Percentiles rank a stretch among this genome's conserved stretches.
Evolutionary conservation across 2,797 vertebrate genomes (phyloP).

Genomic region (Florisuga fusca): DNA sequence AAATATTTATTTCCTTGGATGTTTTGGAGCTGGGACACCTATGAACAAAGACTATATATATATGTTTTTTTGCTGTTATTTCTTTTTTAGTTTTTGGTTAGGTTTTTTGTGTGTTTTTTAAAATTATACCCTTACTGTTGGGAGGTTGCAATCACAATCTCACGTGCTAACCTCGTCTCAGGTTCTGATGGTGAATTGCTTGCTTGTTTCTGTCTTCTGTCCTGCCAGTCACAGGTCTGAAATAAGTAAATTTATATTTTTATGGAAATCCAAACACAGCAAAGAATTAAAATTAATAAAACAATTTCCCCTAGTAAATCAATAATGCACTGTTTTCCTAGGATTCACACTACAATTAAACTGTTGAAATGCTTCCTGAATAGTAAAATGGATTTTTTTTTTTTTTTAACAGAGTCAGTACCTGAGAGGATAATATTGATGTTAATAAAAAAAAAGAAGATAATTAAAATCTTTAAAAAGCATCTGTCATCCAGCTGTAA

Average conservation of each 20-base stretch:
- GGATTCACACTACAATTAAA: not conserved
- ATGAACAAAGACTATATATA: not conserved
- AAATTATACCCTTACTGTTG: accelerated
- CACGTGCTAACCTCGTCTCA: not conserved
- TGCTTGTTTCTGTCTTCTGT: not conserved
- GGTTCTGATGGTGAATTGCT: not conserved
- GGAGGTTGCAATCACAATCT: not conserved
- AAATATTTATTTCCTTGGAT: not conserved
- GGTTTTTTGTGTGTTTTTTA: not conserved
- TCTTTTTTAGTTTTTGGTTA: too few species aligned
- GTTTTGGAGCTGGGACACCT: not conserved
- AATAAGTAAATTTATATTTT: not conserved
- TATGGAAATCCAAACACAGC: not conserved
- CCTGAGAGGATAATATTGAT: not conserved
- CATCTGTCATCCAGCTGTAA: not conserved
- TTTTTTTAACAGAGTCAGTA: not conserved
- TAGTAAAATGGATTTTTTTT: not conserved
- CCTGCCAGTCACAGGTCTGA: not conserved
- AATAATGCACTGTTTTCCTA: not conserved
- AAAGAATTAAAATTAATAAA: not conserved
- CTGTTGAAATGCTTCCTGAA: not conserved
- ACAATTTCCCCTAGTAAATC: not conserved
- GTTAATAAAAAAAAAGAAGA: not conserved
- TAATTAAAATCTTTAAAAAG: slow-evolving; percentile 40
- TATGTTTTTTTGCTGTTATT: too few species aligned